Percentiles rank a stretch among this genome's conserved stretches.
phyloP scores from a whole-genome alignment of 2,888 invertebrate species.

The Melanchra persicariae region DNA sequence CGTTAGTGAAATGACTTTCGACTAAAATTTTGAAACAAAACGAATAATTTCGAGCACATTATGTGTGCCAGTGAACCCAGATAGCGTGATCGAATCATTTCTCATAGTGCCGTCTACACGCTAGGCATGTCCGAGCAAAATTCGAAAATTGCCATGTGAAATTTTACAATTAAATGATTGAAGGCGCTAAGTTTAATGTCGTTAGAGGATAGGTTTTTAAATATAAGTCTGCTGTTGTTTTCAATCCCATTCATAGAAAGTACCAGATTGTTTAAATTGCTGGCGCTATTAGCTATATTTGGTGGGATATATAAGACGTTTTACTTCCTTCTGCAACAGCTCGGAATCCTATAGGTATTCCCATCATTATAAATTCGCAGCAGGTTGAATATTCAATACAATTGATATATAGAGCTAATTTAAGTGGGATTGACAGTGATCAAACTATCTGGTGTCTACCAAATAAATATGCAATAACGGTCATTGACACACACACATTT shows the following conservation, averaged over 20 bases:
- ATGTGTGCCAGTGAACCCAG: constrained; percentile 68
- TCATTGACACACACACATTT: no score
- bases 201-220: constrained; percentile 55
- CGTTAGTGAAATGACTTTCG: constrained; percentile 36
- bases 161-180: constrained; percentile 68
- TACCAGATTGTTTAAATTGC: constrained; percentile 54
- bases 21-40: constrained; percentile 50
- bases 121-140: constrained; percentile 68
- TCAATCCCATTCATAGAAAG: constrained; percentile 63
- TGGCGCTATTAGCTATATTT: constrained; percentile 33
- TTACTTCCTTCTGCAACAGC: background rate
- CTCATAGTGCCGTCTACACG: constrained; percentile 67
- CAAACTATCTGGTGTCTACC: no score
- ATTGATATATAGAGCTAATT: background rate
- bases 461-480: no score
- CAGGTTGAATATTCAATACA: background rate
- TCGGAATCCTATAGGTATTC: constrained; percentile 16
- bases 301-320: constrained; percentile 17
- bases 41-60: constrained; percentile 64
- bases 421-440: background rate
- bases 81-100: constrained; percentile 69
- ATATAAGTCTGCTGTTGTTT: constrained; percentile 55
- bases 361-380: constrained; percentile 9
- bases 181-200: constrained; percentile 68
- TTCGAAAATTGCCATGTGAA: constrained; percentile 71